These are phyloP conservation scores for Ericerus pela DNA, from an alignment of 1,140 invertebrate species.

Conservation along the genomic window DNA sequence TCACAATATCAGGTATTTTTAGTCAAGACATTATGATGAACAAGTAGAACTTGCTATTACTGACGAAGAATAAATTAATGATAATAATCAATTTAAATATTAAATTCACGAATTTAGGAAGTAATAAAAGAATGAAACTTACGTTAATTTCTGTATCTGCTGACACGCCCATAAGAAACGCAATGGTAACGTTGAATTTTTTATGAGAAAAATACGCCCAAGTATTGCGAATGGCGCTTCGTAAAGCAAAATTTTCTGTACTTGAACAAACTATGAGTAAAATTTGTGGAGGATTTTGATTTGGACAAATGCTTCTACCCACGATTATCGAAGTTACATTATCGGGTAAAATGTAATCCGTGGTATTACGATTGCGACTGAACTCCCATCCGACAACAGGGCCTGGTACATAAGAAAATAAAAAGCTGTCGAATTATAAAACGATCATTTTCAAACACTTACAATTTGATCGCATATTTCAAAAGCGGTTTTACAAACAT, in stretches of 20 bases:
- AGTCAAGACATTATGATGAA: too few species aligned
- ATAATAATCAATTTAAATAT: too few species aligned
- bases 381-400: conserved; percentile 7
- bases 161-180: conserved; percentile 1
- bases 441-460: too few species aligned
- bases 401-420: too few species aligned
- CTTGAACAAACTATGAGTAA: conserved; percentile 9
- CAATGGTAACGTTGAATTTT: conserved; percentile 5
- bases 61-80: too few species aligned
- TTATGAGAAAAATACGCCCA: conserved; percentile 3
- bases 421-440: too few species aligned
- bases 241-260: conserved; percentile 1
- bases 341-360: conserved; percentile 8
- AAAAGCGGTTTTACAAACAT: too few species aligned
- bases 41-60: too few species aligned
- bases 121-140: conserved; percentile 1
- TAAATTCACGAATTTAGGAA: too few species aligned
- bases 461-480: too few species aligned
- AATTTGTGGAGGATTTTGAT: background rate
- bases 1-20: too few species aligned
- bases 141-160: conserved; percentile 3
- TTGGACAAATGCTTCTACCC: background rate
- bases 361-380: background rate
- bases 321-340: conserved; percentile 1
- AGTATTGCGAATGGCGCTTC: conserved; percentile 9